Conservation (phyloP, 2,797 vertebrate species). For the Atherinosoma microstoma region DNA sequence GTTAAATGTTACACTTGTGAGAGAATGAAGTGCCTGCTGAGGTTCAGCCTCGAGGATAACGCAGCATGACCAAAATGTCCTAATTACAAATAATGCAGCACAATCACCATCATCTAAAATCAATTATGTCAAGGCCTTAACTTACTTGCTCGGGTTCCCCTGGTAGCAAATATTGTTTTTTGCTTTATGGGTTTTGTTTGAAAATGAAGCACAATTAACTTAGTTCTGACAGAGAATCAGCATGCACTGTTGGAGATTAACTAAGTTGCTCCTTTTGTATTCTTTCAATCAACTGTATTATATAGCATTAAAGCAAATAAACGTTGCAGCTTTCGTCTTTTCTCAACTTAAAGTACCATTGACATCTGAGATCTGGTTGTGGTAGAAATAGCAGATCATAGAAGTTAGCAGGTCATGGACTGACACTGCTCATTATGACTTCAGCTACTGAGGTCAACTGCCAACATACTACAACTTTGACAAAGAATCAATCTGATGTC, state of each 20-base stretch:
- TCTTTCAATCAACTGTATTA: slow-evolving; percentile 31
- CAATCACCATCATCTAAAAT: slow-evolving; percentile 65
- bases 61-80: slow-evolving; percentile 47
- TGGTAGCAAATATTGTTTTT: slow-evolving; percentile 46
- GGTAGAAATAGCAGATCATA: not conserved
- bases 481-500: slow-evolving; percentile 70
- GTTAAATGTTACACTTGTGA: slow-evolving; percentile 34
- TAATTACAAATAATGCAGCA: slow-evolving; percentile 65
- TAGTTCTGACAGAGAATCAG: slow-evolving; percentile 45
- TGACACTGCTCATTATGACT: slow-evolving; percentile 61
- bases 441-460: slow-evolving; percentile 46
- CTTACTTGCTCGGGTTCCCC: slow-evolving; percentile 46
- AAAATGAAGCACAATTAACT: slow-evolving; percentile 53
- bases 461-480: slow-evolving; percentile 27
- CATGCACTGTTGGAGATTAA: slow-evolving; percentile 47
- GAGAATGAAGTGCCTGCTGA: slow-evolving; percentile 56
- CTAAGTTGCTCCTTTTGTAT: slow-evolving; percentile 51
- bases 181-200: slow-evolving; percentile 53
- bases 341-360: not conserved
- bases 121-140: slow-evolving; percentile 63
- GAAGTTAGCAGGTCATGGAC: slow-evolving; percentile 39
- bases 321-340: slow-evolving; percentile 23
- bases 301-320: slow-evolving; percentile 5
- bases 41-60: slow-evolving; percentile 37
- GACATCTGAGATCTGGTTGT: not conserved